Base-by-base conservation (phyloP, 2,797 vertebrate species). In the Propithecus perrieri region DNA sequence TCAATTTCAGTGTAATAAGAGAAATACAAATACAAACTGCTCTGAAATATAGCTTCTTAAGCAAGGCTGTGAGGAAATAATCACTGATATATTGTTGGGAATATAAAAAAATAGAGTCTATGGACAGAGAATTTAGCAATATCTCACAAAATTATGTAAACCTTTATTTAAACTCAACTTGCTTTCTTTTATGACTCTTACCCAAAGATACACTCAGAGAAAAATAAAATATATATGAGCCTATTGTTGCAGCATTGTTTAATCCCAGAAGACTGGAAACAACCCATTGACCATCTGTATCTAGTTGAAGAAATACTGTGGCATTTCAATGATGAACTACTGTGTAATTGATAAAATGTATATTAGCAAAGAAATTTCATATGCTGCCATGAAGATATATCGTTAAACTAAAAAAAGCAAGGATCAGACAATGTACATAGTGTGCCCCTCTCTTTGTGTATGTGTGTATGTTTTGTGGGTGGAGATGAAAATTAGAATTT, bases 111-210 rank as follows among this genome's bases (percentile, higher is more conserved):
- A 59, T 43, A 85, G 55, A 26, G 71, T 35, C 38, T 85, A 48
- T 59, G 15, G n/a, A 76, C 50, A 78, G 72, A n/a, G 20, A 63
- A 76, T 85, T 90, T 85, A 53, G 50, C 20, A 61, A 3, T 76
- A 48, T 94, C 46, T 85, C 50, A 76, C 50, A 85, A 94, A 69
- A 90, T 50, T 84, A 59, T 22, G 10, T 89, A 75, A 89, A 84
- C 41, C 55, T 94, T 43, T 78, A 17, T 15, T 94, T 65, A 33
- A 65, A 18, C 30, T 65, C 35, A 90, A 22, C 43, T n/a, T 90
- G 69, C 30, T 80, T 69, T 38, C n/a, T 69, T 55, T 13, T 55
- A 1, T 76, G 35, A 85, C 41, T 81, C 24, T 33, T 84, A 76
- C n/a, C 18, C 50, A 84, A 72, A 85, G 50, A 20, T 67, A 69